Evolutionary conservation across 2,113 vertebrate genomes (phyloP).

Genomic region (Ursus arctos): DNA sequence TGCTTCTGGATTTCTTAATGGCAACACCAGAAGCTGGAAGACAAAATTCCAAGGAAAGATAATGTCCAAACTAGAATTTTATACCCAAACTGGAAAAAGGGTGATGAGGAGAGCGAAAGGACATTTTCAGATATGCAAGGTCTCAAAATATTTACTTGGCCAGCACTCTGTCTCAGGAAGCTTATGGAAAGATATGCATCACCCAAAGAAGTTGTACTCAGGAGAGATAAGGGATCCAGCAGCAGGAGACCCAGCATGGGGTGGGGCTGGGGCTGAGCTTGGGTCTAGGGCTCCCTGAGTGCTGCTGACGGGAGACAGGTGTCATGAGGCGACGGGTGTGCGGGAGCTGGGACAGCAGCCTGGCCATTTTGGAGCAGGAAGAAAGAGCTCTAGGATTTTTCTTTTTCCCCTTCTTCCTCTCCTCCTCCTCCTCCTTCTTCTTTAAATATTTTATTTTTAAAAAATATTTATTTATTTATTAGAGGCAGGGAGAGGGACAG

Average conservation of each 20-base stretch:
- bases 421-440: too few relatives aligned
- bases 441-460: too few relatives aligned
- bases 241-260: background rate
- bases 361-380: background rate
- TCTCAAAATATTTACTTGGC: background rate
- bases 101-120: background rate
- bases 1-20: background rate
- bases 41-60: constrained; percentile 27
- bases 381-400: background rate
- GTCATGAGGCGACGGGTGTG: background rate
- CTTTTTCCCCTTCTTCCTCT: background rate
- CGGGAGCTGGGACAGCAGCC: background rate
- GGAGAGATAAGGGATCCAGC: background rate
- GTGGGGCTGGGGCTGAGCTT: background rate
- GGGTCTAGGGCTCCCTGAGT: background rate
- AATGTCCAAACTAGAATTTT: constrained; percentile 5
- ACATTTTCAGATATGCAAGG: background rate
- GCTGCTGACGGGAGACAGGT: background rate
- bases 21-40: background rate
- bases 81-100: background rate
- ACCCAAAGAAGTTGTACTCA: background rate
- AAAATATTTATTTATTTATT: too few relatives aligned
- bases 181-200: background rate
- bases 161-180: background rate
- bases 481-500: background rate